Percentiles rank a stretch among this genome's conserved stretches.
Evolutionary conservation across 37 sponge, comb jelly and placozoan species (phyloP).

Genomic region (Theonella swinhoei): DNA sequence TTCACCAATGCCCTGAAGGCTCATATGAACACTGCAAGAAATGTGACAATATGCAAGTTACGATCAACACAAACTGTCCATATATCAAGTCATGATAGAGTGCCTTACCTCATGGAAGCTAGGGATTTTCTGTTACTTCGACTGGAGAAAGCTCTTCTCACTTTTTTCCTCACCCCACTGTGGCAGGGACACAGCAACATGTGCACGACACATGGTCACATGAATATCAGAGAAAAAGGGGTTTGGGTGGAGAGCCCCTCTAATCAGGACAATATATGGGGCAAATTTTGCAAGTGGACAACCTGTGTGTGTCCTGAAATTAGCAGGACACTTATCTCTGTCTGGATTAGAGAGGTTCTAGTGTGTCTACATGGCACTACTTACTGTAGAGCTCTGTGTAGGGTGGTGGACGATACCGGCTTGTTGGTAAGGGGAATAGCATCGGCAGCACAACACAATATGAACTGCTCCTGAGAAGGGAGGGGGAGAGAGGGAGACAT

Average conservation of each 20-base stretch:
- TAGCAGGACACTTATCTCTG: no score
- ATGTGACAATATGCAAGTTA: not conserved
- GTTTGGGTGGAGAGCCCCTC: no score
- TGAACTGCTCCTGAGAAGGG: constrained; percentile 39
- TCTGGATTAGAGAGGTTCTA: no score
- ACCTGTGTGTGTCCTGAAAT: no score
- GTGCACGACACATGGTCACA: no score
- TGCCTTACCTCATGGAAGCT: constrained; percentile 38
- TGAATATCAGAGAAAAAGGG: not conserved
- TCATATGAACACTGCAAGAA: constrained; percentile 6
- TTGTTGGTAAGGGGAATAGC: constrained; percentile 31
- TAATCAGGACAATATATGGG: no score
- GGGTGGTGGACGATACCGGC: constrained; percentile 19
- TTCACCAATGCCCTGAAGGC: constrained; percentile 44
- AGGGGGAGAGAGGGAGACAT: not conserved
- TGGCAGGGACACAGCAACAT: not conserved
- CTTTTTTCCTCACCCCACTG: constrained; percentile 74
- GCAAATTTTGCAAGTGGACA: no score
- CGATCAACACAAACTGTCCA: not conserved
- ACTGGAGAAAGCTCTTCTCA: constrained; percentile 63
- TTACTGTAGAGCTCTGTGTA: constrained; percentile 60
- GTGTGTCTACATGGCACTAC: no score
- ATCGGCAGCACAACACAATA: constrained; percentile 45
- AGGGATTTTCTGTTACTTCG: constrained; percentile 15
- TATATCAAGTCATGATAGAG: no score